Percentiles rank a stretch among this genome's conserved stretches.
phyloP scores from a whole-genome alignment of 23 tunicate species.

The Trididemnum miniatum region DNA sequence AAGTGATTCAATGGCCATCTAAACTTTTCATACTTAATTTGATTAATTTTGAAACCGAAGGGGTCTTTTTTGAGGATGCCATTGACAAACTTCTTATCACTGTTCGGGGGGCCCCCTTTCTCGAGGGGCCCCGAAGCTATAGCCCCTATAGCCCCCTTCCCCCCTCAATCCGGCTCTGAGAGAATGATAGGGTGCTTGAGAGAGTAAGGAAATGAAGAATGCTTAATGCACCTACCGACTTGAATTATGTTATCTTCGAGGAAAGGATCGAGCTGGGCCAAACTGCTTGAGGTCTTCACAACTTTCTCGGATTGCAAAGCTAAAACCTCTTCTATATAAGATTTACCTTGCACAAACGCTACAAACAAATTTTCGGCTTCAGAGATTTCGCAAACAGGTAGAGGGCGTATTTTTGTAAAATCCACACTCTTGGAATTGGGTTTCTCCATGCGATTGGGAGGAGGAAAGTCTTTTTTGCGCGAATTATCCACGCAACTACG shows the following conservation, averaged over 20 bases:
- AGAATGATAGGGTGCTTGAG: slow-evolving; percentile 37
- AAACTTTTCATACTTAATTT: too few species aligned
- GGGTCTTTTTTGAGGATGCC: too few species aligned
- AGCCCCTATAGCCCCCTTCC: too few species aligned
- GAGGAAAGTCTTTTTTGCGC: neutral
- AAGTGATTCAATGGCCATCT: too few species aligned
- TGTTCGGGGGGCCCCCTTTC: too few species aligned
- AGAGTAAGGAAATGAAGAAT: slow-evolving; percentile 22
- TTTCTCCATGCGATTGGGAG: neutral
- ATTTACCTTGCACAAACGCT: slow-evolving; percentile 1
- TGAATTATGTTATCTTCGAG: slow-evolving; percentile 21
- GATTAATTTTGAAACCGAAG: too few species aligned
- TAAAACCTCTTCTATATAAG: slow-evolving; percentile 1
- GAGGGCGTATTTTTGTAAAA: neutral
- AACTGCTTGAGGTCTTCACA: slow-evolving; percentile 2
- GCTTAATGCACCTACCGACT: slow-evolving; percentile 24
- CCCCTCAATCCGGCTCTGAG: too few species aligned
- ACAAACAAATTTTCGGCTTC: slow-evolving; percentile 26
- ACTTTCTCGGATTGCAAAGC: slow-evolving; percentile 9
- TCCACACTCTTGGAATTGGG: neutral
- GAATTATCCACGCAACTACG: slow-evolving; percentile 23
- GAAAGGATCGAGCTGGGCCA: slow-evolving; percentile 29
- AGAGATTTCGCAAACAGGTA: slow-evolving; percentile 15
- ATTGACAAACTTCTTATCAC: too few species aligned
- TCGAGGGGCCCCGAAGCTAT: too few species aligned